Evolutionary conservation across 2,888 invertebrate species (phyloP).

Genomic region (Agrochola lychnidis): DNA sequence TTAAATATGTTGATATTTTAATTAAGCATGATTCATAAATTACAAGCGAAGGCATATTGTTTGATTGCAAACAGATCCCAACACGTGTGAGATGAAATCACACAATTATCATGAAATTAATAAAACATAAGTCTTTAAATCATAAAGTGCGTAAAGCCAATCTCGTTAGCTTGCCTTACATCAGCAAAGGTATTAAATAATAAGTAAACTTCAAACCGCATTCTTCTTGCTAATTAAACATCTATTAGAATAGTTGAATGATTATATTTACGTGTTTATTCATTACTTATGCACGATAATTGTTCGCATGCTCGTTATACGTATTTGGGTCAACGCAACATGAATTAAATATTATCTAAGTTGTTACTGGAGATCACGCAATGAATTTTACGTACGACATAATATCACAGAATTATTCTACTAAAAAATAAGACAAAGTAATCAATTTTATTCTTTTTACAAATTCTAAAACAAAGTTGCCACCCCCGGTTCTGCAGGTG

Average conservation of each 20-base stretch:
- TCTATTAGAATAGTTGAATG: conserved; percentile 27
- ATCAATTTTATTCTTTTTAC: neutral
- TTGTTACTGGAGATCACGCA: conserved; percentile 5
- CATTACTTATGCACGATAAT: conserved; percentile 32
- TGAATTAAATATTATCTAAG: conserved; percentile 12
- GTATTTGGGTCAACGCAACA: conserved; percentile 29
- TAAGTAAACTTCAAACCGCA: conserved; percentile 42
- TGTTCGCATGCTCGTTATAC: conserved; percentile 12
- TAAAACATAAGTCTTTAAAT: neutral
- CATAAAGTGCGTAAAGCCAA: neutral
- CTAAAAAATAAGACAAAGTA: neutral
- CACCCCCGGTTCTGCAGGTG: no score
- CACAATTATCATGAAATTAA: neutral
- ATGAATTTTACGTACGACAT: neutral
- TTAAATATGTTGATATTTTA: neutral
- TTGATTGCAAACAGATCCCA: neutral
- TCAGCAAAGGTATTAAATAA: conserved; percentile 42
- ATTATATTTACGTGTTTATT: conserved; percentile 38
- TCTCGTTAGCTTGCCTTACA: conserved; percentile 17
- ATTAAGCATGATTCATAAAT: neutral
- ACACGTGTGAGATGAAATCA: neutral
- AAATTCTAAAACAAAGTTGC: neutral
- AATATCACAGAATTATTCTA: neutral
- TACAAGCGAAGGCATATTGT: neutral
- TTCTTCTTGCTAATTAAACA: conserved; percentile 47